phyloP scores from a whole-genome alignment of 2,888 invertebrate species.

The Syritta pipiens region DNA sequence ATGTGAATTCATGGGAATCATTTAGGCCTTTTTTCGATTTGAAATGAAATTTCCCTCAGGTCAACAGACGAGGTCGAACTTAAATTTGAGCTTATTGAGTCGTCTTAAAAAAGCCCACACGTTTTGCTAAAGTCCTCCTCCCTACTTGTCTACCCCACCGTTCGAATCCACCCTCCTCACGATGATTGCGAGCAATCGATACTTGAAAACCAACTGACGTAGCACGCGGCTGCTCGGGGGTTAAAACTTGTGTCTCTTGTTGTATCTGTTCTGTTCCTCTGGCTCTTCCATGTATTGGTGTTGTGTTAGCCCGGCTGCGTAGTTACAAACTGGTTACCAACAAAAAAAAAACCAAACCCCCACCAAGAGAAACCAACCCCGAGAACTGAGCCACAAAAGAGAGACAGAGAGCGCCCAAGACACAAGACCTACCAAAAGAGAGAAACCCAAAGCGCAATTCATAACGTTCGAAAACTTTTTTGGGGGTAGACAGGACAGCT shows the following conservation, averaged over 20 bases:
- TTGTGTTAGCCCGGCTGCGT: constrained; percentile 50
- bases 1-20: too few relatives aligned
- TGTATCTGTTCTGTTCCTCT: neutral
- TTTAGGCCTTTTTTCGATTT: too few relatives aligned
- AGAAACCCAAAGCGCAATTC: constrained; percentile 7
- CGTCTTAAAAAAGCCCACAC: too few relatives aligned
- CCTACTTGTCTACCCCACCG: constrained; percentile 22
- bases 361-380: too few relatives aligned
- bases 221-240: constrained; percentile 10
- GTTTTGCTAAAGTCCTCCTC: neutral
- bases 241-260: constrained; percentile 10
- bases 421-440: neutral
- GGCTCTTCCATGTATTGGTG: too few relatives aligned
- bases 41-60: too few relatives aligned
- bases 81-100: too few relatives aligned
- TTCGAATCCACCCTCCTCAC: constrained; percentile 10
- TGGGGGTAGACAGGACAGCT: constrained; percentile 32
- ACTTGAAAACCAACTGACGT: constrained; percentile 19
- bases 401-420: neutral
- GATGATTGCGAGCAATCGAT: constrained; percentile 46
- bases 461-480: constrained; percentile 42
- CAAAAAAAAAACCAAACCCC: constrained; percentile 6
- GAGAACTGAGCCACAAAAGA: too few relatives aligned
- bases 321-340: constrained; percentile 29
- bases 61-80: too few relatives aligned